Evolutionary conservation across 2,888 invertebrate genomes (phyloP).

Genomic region (Podotricha telesiphe): DNA sequence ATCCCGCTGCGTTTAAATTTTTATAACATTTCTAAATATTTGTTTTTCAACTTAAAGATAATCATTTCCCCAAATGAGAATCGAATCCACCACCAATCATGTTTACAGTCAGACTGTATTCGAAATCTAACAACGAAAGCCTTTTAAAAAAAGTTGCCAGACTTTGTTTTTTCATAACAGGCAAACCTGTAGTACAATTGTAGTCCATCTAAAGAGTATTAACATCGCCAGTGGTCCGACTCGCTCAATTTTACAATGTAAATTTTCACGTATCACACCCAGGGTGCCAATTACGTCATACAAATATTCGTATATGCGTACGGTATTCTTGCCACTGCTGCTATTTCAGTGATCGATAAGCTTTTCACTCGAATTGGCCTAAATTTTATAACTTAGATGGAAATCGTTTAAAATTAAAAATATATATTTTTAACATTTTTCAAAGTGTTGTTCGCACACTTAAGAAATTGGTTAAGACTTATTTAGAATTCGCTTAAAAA

Average conservation of each 20-base stretch:
- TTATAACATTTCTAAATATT: too few relatives aligned
- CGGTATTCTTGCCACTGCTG: constrained; percentile 3
- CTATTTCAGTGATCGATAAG: constrained; percentile 8
- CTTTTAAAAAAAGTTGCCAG: too few relatives aligned
- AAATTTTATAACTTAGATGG: constrained; percentile 1
- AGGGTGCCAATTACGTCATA: constrained; percentile 15
- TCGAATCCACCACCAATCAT: too few relatives aligned
- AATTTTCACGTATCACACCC: constrained; percentile 25
- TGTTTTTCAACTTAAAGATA: too few relatives aligned
- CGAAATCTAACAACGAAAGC: too few relatives aligned
- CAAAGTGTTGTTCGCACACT: too few relatives aligned
- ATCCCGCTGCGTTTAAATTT: too few relatives aligned
- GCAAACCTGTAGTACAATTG: not conserved
- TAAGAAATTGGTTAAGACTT: too few relatives aligned
- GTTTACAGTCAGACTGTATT: too few relatives aligned
- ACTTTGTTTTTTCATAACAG: not conserved
- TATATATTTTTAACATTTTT: too few relatives aligned
- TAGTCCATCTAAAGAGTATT: constrained; percentile 1
- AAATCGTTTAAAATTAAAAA: constrained; percentile 2
- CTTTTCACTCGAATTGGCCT: constrained; percentile 8
- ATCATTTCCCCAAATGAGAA: too few relatives aligned
- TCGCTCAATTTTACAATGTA: constrained; percentile 27
- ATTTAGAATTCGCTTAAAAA: too few relatives aligned
- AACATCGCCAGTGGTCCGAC: not conserved
- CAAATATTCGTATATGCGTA: constrained; percentile 4